Evolutionary conservation across 2,888 invertebrate genomes (phyloP), one percentile per base, ranked within the genome.

Genomic region (Troides aeacus): DNA sequence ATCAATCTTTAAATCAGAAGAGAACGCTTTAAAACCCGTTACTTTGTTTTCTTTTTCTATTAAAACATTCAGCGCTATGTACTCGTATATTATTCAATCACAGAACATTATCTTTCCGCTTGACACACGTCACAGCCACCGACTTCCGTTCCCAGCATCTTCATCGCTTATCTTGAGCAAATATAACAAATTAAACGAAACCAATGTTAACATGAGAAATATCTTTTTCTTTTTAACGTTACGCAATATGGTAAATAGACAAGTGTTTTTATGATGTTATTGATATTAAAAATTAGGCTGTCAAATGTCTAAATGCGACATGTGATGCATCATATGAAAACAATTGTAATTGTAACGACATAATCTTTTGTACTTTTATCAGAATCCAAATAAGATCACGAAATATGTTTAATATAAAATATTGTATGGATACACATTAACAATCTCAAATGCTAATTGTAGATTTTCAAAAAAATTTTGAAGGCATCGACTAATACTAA

Each of bases 81-180:
- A 53, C 53, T 53, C 53, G n/a, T 70, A 72, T 70, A 73, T 76
- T 73, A 72, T 73, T 74, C 72, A 73, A 72, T 74, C 74, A 70
- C 69, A 71, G 69, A 72, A 73, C 76, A 79, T 81, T 87, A 87
- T 87, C 86, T 85, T 69, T 68, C 69, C 72, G 70, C 76, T 75
- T 84, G 88, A 88, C 86, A 83, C 80, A 79, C 82, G 87, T 85
- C 84, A 84, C 76, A 77, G 71, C 73, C 75, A 74, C 81, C 74
- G 78, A 85, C 90, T 89, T 90, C 90, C 90, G 90, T 89, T 90
- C 90, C 86, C 89, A 90, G 82, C 82, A 64, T 73, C 75, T 69
- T 77, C 74, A 71, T 70, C 62, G 79, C 81, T 90, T 90, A 90
- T 90, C 90, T 89, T 75, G 76, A 72, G 76, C 85, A 90, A 90